These are phyloP conservation scores for Scaptodrosophila lebanonensis DNA, from an alignment of 1,140 invertebrate genomes.

Conservation along the genomic window DNA sequence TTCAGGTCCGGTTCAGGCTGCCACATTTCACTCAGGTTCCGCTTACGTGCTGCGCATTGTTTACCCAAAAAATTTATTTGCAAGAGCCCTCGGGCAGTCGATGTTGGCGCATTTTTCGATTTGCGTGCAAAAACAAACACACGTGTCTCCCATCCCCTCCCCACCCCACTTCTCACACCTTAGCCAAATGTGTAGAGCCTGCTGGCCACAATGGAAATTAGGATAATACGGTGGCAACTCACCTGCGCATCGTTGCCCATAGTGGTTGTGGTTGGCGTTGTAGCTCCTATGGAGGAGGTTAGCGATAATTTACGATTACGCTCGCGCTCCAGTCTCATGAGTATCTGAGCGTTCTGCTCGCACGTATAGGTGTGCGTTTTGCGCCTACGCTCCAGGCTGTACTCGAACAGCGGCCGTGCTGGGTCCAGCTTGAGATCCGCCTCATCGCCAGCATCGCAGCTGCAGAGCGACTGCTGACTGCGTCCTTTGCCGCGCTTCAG, in stretches of 20 bases:
- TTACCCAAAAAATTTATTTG: constrained; percentile 57
- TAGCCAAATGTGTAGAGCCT: too few relatives aligned
- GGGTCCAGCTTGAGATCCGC: constrained; percentile 69
- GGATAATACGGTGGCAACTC: constrained; percentile 20
- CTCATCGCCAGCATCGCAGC: constrained; percentile 70
- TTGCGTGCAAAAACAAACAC: too few relatives aligned
- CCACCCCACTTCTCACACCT: too few relatives aligned
- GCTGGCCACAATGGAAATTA: too few relatives aligned
- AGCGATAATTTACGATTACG: constrained; percentile 74
- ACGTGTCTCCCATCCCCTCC: constrained; percentile 24
- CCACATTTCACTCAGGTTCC: constrained; percentile 12
- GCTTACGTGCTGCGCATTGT: constrained; percentile 58
- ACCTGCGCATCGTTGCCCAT: constrained; percentile 48
- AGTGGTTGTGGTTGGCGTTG: constrained; percentile 7
- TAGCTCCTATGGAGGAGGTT: constrained; percentile 28
- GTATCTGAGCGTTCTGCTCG: constrained; percentile 76
- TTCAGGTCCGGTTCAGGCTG: too few relatives aligned
- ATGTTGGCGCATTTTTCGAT: constrained; percentile 6
- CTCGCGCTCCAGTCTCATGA: constrained; percentile 75
- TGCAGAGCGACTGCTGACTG: constrained; percentile 74
- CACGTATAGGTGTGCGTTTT: constrained; percentile 74
- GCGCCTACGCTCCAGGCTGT: constrained; percentile 69
- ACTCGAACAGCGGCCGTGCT: constrained; percentile 65
- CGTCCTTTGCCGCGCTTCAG: constrained; percentile 70
- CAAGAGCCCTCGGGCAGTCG: constrained; percentile 12